Conservation (phyloP, 1,140 invertebrate genomes). For the Laupala kohalensis region DNA sequence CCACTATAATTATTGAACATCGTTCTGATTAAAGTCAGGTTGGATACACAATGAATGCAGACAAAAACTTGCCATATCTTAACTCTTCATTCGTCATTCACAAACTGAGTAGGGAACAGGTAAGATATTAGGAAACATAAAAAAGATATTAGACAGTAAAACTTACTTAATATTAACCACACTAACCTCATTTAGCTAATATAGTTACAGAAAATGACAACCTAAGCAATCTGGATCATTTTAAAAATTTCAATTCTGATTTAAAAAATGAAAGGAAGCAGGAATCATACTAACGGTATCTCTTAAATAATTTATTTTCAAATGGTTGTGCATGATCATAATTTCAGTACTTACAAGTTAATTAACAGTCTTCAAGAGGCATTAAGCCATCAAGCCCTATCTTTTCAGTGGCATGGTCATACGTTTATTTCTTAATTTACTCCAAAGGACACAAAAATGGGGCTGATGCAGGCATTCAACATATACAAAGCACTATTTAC, state of each 20-base stretch:
- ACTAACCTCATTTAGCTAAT: too few relatives aligned
- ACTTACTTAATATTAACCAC: too few relatives aligned
- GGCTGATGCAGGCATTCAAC: slow-evolving; percentile 11
- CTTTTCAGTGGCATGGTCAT: slow-evolving; percentile 21
- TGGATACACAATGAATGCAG: too few relatives aligned
- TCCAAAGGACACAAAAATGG: neutral
- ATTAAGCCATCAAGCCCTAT: slow-evolving; percentile 17
- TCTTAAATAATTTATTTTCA: slow-evolving; percentile 21
- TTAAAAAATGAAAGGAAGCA: neutral
- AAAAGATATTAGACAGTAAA: too few relatives aligned
- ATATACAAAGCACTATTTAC: slow-evolving; percentile 16
- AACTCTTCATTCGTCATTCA: too few relatives aligned
- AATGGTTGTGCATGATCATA: slow-evolving; percentile 17
- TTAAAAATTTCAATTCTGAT: neutral
- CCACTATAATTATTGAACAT: too few relatives aligned
- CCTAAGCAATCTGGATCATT: too few relatives aligned
- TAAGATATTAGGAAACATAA: too few relatives aligned
- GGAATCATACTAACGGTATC: neutral
- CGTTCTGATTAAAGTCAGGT: too few relatives aligned
- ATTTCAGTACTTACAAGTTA: slow-evolving; percentile 17
- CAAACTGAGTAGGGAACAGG: too few relatives aligned
- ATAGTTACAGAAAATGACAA: too few relatives aligned
- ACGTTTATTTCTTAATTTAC: slow-evolving; percentile 17
- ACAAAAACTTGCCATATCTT: too few relatives aligned
- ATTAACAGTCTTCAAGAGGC: slow-evolving; percentile 20